Conservation (phyloP, 2,113 vertebrate genomes). For the Hirundichthys speculiger region DNA sequence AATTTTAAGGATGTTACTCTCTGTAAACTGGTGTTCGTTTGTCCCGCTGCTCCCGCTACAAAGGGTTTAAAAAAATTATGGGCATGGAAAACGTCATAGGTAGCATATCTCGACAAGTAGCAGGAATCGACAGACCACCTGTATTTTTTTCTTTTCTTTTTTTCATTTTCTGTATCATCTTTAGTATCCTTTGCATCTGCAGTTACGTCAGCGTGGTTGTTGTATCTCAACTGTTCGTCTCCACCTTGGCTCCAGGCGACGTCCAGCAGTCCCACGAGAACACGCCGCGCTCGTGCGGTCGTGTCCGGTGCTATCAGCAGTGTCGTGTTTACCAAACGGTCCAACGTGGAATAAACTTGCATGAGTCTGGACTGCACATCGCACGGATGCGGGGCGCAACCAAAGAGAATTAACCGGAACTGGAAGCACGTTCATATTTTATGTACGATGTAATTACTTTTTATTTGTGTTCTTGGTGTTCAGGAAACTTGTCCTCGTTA, state of each 20-base stretch:
- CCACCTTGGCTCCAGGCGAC: background rate
- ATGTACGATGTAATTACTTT: background rate
- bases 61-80: no score
- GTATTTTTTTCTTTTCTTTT: no score
- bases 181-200: no score
- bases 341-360: background rate
- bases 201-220: no score
- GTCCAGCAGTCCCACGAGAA: conserved; percentile 6
- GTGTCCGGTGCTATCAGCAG: conserved; percentile 51
- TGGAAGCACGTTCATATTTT: conserved; percentile 4
- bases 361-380: conserved; percentile 21
- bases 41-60: no score
- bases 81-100: no score
- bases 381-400: conserved; percentile 13
- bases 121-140: no score
- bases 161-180: no score
- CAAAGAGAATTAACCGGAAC: conserved; percentile 30
- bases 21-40: no score
- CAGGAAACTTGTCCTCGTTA: conserved; percentile 1
- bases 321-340: conserved; percentile 31
- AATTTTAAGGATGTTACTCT: no score
- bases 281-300: conserved; percentile 4
- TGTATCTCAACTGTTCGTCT: no score
- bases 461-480: background rate
- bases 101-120: no score